A percentile compares a stretch with the other conserved stretches of the same genome.
Evolutionary conservation across 2,888 invertebrate species (phyloP).

Genomic region (Idaea biselata): DNA sequence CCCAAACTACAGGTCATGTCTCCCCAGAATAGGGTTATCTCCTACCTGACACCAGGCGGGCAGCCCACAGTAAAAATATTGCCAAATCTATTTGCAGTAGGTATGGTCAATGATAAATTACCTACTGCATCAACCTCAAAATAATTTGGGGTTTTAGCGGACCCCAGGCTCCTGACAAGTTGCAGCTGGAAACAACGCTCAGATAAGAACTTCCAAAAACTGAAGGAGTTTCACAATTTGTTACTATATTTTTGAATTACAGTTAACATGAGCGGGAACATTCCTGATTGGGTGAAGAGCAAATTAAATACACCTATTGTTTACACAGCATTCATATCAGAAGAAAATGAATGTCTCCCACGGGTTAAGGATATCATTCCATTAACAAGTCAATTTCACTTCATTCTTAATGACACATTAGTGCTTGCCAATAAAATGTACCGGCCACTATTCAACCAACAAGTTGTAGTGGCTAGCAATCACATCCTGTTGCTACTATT

Average conservation of each 20-base stretch:
- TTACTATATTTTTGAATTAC: slow-evolving; percentile 23
- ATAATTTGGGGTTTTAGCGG: no score
- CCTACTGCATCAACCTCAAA: no score
- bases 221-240: neutral
- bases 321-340: slow-evolving; percentile 54
- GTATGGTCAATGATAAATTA: no score
- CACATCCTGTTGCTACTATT: slow-evolving; percentile 3
- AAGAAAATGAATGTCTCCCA: slow-evolving; percentile 42
- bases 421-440: slow-evolving; percentile 56
- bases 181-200: no score
- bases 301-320: slow-evolving; percentile 65
- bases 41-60: no score
- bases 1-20: no score
- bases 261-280: slow-evolving; percentile 62
- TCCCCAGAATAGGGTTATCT: no score
- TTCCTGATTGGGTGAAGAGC: slow-evolving; percentile 69
- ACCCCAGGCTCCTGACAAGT: no score
- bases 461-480: slow-evolving; percentile 10
- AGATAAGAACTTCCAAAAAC: no score
- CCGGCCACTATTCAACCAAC: slow-evolving; percentile 54
- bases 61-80: no score
- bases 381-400: slow-evolving; percentile 43
- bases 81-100: no score
- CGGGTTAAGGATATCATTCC: slow-evolving; percentile 37
- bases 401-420: slow-evolving; percentile 54